A percentile compares a stretch with the other conserved stretches of the same genome.
phyloP scores from a whole-genome alignment of 2,888 invertebrate genomes.

The Taphrorychus bicolor region DNA sequence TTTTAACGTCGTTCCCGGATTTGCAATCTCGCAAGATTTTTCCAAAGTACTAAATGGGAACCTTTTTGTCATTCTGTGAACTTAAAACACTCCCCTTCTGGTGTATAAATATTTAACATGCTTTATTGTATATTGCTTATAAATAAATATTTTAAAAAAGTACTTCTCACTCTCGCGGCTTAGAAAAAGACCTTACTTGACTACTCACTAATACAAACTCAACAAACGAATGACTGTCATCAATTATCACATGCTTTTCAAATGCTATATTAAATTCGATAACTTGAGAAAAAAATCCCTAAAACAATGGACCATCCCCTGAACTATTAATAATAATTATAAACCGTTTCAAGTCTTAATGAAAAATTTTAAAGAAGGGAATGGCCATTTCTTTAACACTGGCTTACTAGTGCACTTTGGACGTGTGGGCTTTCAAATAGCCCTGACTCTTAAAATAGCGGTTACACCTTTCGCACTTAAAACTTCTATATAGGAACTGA shows the following conservation, averaged over 20 bases:
- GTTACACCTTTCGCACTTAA: constrained; percentile 57
- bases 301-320: not conserved
- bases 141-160: too few species aligned
- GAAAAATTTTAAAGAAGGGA: not conserved
- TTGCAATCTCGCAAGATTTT: too few species aligned
- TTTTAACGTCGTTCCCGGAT: too few species aligned
- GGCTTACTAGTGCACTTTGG: constrained; percentile 54
- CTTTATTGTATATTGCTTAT: too few species aligned
- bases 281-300: not conserved
- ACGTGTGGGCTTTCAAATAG: constrained; percentile 58
- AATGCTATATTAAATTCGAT: constrained; percentile 1
- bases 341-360: not conserved
- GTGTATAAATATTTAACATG: too few species aligned
- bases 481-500: constrained; percentile 57
- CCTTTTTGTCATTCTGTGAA: too few species aligned
- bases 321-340: not conserved
- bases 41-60: too few species aligned
- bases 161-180: too few species aligned
- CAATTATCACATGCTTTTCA: not conserved
- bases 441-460: constrained; percentile 59
- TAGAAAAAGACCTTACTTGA: too few species aligned
- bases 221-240: not conserved
- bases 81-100: too few species aligned
- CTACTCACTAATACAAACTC: not conserved
- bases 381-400: not conserved